Conservation (phyloP, 1,140 invertebrate species). For the Atta colombica region DNA sequence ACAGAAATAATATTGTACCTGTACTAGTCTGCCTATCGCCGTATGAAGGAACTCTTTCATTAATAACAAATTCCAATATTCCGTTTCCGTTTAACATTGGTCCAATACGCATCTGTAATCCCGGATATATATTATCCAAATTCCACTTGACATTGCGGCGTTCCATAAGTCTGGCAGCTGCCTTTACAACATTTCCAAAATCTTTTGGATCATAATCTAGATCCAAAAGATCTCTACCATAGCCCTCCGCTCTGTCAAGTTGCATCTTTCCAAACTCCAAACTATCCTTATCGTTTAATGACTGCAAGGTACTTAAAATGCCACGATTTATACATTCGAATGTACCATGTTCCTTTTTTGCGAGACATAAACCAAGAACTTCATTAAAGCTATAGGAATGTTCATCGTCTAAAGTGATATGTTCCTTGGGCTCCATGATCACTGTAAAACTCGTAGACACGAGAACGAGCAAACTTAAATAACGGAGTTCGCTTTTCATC, state of each 20-base stretch:
- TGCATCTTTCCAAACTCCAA: conserved; percentile 87
- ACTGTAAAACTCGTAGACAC: conserved; percentile 78
- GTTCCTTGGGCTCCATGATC: conserved; percentile 78
- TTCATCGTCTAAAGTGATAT: conserved; percentile 53
- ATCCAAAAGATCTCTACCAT: conserved; percentile 81
- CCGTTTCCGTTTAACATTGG: conserved; percentile 89
- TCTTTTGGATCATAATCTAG: conserved; percentile 91
- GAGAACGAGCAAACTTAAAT: conserved; percentile 72
- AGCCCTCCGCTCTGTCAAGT: conserved; percentile 79
- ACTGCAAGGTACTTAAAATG: conserved; percentile 89
- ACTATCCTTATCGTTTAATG: conserved; percentile 89
- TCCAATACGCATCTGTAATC: conserved; percentile 90
- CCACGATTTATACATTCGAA: conserved; percentile 90
- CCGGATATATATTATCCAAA: conserved; percentile 90
- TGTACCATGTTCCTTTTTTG: conserved; percentile 76
- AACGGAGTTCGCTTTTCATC: conserved; percentile 77
- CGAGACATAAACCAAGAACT: conserved; percentile 76
- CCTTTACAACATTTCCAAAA: conserved; percentile 90
- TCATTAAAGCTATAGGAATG: conserved; percentile 75
- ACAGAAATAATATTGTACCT: conserved; percentile 69
- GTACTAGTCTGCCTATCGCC: conserved; percentile 81
- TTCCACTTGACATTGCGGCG: conserved; percentile 91
- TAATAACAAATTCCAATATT: conserved; percentile 91
- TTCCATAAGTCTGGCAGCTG: conserved; percentile 90
- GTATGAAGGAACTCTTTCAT: conserved; percentile 85